Evolutionary conservation across 2,113 vertebrate genomes (phyloP), one percentile per base, ranked within the genome.

Genomic region (Zosterops lateralis): DNA sequence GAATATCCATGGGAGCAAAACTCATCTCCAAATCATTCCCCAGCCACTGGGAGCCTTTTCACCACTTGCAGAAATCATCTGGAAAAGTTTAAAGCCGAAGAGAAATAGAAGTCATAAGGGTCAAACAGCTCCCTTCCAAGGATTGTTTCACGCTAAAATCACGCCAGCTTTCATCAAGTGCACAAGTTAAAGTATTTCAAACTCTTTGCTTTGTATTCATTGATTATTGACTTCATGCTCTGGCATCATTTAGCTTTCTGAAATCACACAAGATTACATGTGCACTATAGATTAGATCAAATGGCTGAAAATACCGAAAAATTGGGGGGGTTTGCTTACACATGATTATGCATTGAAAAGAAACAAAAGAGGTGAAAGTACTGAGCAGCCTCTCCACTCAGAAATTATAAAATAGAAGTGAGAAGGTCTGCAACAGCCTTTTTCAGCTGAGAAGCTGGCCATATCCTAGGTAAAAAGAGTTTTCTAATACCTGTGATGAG

Each of bases 201-300:
- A 66, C 42, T 29, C 61, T 77, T 91, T 8, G 48, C 40, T 94
- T 93, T 79, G 74, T 66, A 82, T 88, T 80, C 72, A 88, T 47
- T 56, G 60, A 88, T 84, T 80, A 90, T 87, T 0, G 5, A 90
- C 79, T 70, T 92, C 56, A 64, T 54, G n/a, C 54, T 68, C 68
- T 67, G 50, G 77, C 87, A 73, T 53, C 66, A 76, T 79, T 83
- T 87, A 74, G 42, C 58, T 90, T 94, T 92, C 68, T 91, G 54
- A 56, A 84, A 84, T 81, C 42, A 50, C n/a, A 42, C 20, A 61
- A 64, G 58, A 67, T 80, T 80, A 25, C 32, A 25, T 13, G 74
- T 66, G 44, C 34, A 4, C 12, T 50, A 32, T 1, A 67, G 51
- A 71, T 36, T n/a, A 12, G 29, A 54, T 40, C 32, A 64, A 83